These are phyloP conservation scores for Apostichopus japonicus DNA, from an alignment of 35 echinoderm and acorn worm genomes.

Conservation along the genomic window DNA sequence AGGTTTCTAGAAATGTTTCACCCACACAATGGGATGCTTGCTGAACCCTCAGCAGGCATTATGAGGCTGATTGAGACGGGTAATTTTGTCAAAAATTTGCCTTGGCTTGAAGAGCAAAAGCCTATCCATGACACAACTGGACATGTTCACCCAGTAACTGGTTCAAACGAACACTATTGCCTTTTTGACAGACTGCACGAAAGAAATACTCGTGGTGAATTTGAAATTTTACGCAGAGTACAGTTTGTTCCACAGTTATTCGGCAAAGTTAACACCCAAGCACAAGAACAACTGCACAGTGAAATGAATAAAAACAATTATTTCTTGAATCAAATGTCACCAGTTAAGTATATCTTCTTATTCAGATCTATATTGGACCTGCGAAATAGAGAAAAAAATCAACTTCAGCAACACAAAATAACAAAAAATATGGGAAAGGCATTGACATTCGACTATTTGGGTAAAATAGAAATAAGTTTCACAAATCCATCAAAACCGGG, in stretches of 20 bases:
- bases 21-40: conserved; percentile 53
- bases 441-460: neutral
- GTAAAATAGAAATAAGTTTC: neutral
- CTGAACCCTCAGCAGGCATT: neutral
- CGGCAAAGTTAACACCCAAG: conserved; percentile 31
- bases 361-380: neutral
- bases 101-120: neutral
- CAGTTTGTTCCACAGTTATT: conserved; percentile 1
- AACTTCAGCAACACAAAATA: neutral
- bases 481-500: neutral
- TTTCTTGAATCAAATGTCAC: conserved; percentile 43
- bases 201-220: neutral
- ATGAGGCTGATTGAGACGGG: neutral
- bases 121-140: neutral
- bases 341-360: conserved; percentile 45
- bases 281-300: conserved; percentile 44
- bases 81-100: neutral
- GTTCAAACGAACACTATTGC: conserved; percentile 15
- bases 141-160: conserved; percentile 5
- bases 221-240: conserved; percentile 23
- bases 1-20: conserved; percentile 23
- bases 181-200: conserved; percentile 47
- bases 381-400: neutral
- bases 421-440: neutral
- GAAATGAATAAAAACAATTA: conserved; percentile 18